Evolutionary conservation across 2,888 invertebrate genomes (phyloP).

Genomic region (Branchinecta sandiegonensis): DNA sequence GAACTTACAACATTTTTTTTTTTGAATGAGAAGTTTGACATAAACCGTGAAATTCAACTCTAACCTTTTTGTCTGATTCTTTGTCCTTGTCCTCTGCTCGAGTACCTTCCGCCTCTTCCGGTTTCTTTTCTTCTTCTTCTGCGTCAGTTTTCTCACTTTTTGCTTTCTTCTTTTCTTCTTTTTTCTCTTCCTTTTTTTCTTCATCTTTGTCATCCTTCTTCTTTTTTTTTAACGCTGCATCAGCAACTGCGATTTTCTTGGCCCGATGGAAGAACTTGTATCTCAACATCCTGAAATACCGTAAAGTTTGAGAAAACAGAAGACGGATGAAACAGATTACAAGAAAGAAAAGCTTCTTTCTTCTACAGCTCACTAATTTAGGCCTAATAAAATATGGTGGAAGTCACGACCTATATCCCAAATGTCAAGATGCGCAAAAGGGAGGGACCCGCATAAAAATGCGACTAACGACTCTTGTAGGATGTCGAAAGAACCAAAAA

Average conservation of each 20-base stretch:
- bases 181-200: slow-evolving; percentile 39
- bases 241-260: slow-evolving; percentile 62
- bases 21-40: no score
- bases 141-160: slow-evolving; percentile 32
- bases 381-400: no score
- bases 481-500: no score
- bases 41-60: slow-evolving; percentile 20
- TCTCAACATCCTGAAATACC: slow-evolving; percentile 50
- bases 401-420: no score
- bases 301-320: background rate
- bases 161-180: slow-evolving; percentile 40
- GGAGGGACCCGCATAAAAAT: no score
- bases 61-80: slow-evolving; percentile 38
- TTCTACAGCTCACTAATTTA: no score
- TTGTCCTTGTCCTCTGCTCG: slow-evolving; percentile 38
- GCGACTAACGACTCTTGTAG: no score
- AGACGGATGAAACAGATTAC: background rate
- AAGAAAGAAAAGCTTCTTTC: no score
- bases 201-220: slow-evolving; percentile 36
- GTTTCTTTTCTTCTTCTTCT: slow-evolving; percentile 39
- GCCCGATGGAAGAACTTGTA: slow-evolving; percentile 94
- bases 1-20: no score
- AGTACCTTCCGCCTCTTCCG: slow-evolving; percentile 37
- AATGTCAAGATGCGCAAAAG: no score
- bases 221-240: slow-evolving; percentile 43